Evolutionary conservation across 2,797 vertebrate genomes (phyloP), one percentile per base, ranked within the genome.

Genomic region (Bovichtus diacanthus): DNA sequence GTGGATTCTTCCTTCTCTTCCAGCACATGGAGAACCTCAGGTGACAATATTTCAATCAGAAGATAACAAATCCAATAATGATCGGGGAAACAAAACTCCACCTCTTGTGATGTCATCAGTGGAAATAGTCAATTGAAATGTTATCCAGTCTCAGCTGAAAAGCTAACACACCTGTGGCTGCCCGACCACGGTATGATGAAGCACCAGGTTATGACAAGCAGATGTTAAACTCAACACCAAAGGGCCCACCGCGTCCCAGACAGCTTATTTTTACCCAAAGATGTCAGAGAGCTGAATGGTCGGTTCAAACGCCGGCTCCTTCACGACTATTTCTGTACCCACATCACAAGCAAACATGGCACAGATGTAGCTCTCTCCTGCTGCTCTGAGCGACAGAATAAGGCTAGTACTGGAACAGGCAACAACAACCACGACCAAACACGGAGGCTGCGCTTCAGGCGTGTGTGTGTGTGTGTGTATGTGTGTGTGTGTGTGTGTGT

Each of bases 341-440:
- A 83, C 83, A 86, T 91, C 90, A 91, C 82, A 90, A 72, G 80
- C 63, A 9, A 82, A 72, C 43, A 15, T 21, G 51, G 82, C 87
- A 81, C 92, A 90, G 89, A 91, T 90, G 90, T 76, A 89, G 65
- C 66, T 75, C 83, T 76, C 81, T 86, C 86, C 88, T 74, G 86
- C 86, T 80, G 90, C 90, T 90, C 83, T 83, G 93, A 93, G 88
- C 87, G 90, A 93, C 92, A 93, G 90, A 93, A 92, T 92, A 91
- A 89, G 89, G 93, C 91, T 93, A 83, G 60, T 51, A 66, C 85
- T 75, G 76, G 78, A 90, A 86, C 85, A 84, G 80, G 76, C 80
- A 79, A 84, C 85, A 88, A 86, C 89, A 86, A 50, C 78, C 74
- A 39, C 50, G 31, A 86, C 76, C 84, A 82, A 80, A 89, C 84